Percentiles rank a stretch among this genome's conserved stretches.
These are phyloP conservation scores for Ornithoptera alexandrae DNA, from an alignment of 2,888 invertebrate species.

Conservation along the genomic window DNA sequence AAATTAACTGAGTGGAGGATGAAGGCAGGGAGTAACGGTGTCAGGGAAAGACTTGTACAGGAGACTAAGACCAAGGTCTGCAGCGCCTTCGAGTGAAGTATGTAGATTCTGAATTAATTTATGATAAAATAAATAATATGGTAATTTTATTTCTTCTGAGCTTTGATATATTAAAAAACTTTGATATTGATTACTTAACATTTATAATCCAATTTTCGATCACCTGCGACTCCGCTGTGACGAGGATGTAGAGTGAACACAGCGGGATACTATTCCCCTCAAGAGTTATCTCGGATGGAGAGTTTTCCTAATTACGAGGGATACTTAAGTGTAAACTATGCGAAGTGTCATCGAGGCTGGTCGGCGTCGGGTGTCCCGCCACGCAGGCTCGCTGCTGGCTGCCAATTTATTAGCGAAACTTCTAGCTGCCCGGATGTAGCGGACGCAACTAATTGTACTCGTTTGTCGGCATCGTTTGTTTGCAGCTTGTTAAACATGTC, in stretches of 20 bases:
- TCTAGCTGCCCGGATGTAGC: slow-evolving; percentile 34
- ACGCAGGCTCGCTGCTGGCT: slow-evolving; percentile 19
- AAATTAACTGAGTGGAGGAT: no score
- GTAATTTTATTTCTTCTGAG: neutral
- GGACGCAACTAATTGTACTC: slow-evolving; percentile 39
- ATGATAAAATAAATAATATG: neutral
- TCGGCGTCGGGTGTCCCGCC: slow-evolving; percentile 26
- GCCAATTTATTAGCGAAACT: slow-evolving; percentile 44
- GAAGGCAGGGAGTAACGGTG: no score
- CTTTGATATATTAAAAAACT: neutral
- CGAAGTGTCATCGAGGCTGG: slow-evolving; percentile 36
- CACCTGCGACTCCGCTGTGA: neutral
- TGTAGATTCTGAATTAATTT: no score
- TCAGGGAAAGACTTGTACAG: no score
- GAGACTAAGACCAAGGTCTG: no score
- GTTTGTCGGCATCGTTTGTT: slow-evolving; percentile 34
- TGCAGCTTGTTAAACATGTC: slow-evolving; percentile 32
- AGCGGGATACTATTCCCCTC: neutral
- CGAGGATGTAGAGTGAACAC: neutral
- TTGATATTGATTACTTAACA: neutral
- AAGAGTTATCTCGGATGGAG: neutral
- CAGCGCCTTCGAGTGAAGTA: no score
- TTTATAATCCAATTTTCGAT: neutral
- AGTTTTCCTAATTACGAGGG: slow-evolving; percentile 20
- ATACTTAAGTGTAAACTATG: slow-evolving; percentile 35